Evolutionary conservation across 2,888 invertebrate species (phyloP).

Genomic region (Pseudococcus longispinus): DNA sequence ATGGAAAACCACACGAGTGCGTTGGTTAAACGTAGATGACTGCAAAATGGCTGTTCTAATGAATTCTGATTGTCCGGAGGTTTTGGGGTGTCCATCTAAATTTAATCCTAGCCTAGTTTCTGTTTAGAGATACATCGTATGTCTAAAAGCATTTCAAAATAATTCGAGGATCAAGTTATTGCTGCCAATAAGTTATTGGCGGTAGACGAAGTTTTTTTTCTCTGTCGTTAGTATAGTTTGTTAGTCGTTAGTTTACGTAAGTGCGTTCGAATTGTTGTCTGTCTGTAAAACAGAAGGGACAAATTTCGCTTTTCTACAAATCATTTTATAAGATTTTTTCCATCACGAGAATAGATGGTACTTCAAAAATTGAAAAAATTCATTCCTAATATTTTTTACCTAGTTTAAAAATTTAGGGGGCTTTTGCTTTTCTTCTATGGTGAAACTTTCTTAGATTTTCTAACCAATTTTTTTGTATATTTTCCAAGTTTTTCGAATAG

Average conservation of each 20-base stretch:
- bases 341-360: no score
- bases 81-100: constrained; percentile 5
- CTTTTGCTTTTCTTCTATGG: no score
- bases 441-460: no score
- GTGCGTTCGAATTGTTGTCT: background rate
- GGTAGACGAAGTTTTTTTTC: background rate
- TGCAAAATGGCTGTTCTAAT: constrained; percentile 36
- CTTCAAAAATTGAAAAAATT: no score
- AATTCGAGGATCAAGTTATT: constrained; percentile 15
- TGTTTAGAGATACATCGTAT: background rate
- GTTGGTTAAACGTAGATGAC: constrained; percentile 46
- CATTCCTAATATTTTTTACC: no score
- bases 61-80: constrained; percentile 43
- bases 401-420: no score
- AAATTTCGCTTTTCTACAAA: no score
- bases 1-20: constrained; percentile 31
- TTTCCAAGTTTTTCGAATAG: no score
- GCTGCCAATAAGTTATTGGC: background rate
- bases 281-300: no score
- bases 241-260: background rate
- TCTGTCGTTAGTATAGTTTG: background rate
- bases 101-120: constrained; percentile 29
- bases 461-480: no score
- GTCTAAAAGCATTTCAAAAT: constrained; percentile 44
- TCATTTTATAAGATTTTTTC: no score